A percentile compares a stretch with the other conserved stretches of the same genome.
These are phyloP conservation scores for Caranx ignobilis DNA, from an alignment of 2,113 vertebrate species.

Conservation along the genomic window DNA sequence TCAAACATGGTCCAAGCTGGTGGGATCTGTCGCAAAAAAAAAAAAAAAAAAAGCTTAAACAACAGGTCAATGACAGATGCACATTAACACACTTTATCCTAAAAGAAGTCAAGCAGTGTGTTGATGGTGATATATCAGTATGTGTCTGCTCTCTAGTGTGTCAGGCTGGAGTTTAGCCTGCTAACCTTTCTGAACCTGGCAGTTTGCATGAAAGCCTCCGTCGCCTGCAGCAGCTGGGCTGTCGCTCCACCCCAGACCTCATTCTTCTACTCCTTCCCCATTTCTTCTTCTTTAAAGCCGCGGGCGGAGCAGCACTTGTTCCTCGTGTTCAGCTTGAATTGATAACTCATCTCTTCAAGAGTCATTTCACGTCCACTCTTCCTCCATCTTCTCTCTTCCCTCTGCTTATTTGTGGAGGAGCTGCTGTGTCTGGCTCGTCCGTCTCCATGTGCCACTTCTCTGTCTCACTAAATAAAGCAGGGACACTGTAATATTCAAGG, in stretches of 20 bases:
- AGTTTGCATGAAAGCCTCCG: not conserved
- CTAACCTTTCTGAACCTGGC: constrained; percentile 1
- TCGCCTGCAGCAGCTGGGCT: constrained; percentile 11
- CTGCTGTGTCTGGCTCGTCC: constrained; percentile 32
- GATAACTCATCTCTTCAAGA: constrained; percentile 47
- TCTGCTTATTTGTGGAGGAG: not conserved
- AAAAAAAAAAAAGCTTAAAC: no score
- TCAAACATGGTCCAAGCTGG: no score
- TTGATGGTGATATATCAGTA: not conserved
- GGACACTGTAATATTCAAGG: constrained; percentile 21
- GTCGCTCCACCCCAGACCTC: constrained; percentile 26
- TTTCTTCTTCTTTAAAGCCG: constrained; percentile 21
- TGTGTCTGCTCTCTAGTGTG: no score
- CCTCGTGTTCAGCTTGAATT: constrained; percentile 43
- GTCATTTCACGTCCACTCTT: constrained; percentile 41
- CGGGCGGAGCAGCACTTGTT: constrained; percentile 28
- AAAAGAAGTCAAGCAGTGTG: not conserved
- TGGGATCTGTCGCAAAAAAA: no score
- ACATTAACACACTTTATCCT: no score
- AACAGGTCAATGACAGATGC: no score
- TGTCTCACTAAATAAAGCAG: constrained; percentile 15
- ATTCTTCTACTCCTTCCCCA: constrained; percentile 14
- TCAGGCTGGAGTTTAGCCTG: not conserved
- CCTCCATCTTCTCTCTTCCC: not conserved
- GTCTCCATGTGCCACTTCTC: constrained; percentile 22